Evolutionary conservation across 2,797 vertebrate genomes (phyloP), one percentile per base, ranked within the genome.

Genomic region (Lithobates pipiens): DNA sequence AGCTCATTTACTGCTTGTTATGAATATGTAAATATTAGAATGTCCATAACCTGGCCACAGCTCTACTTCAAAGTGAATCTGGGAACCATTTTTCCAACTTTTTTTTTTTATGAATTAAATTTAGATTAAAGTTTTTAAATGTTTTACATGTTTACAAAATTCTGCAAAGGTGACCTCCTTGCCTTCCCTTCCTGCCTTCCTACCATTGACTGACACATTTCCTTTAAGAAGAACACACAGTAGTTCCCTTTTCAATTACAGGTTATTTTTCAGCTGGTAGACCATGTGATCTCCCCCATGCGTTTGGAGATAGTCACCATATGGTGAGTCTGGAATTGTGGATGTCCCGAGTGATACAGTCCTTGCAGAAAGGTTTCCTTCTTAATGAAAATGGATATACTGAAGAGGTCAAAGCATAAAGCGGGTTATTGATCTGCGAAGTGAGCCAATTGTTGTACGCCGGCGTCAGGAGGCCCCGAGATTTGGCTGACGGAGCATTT

Each of bases 401-500:
- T 29, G 82, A 77, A 70, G 74, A 84, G 82, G 82, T 84, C 82
- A 84, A 42, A 39, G 34, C 65, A 84, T 70, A 84, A 77, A 71
- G 74, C 67, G 34, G 75, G 39, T 71, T 84, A 84, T 84, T 84
- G 82, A 84, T 84, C 82, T 67, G 27, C 9, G 46, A 32, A 70
- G 54, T 42, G 74, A 84, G 75, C 65, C 75, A 71, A 69, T 77
- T 84, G 82, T 46, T 76, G 65, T 77, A 72, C 57, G 34, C 67
- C 61, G 80, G 80, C 80, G 80, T 76, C 82, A 84, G 67, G 74
- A 84, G 74, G 46, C 65, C 25, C 10, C 1, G 75, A 29, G 67
- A 77, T 57, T 39, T 84, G 82, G 67, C 82, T 70, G 75, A 82
- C 44, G 70, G 57, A 61, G 73, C n/a, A 0, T 13, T 50, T 13